Conservation (phyloP, 2,797 vertebrate species). For the Syngnathus rostellatus region DNA sequence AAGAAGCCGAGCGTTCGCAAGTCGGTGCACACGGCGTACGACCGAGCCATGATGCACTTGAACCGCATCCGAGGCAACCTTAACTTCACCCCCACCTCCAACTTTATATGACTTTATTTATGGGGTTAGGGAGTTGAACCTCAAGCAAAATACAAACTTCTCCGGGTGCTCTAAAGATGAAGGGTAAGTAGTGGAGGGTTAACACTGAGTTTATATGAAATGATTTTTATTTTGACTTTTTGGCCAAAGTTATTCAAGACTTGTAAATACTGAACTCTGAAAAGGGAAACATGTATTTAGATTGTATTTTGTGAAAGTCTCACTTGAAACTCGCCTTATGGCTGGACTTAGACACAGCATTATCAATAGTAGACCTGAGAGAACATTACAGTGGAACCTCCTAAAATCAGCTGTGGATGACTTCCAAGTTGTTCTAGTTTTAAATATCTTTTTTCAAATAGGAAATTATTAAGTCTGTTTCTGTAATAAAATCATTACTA, state of each 20-base stretch:
- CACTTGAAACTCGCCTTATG: slow-evolving; percentile 28
- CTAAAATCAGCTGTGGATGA: neutral
- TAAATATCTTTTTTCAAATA: neutral
- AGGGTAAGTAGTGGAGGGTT: slow-evolving; percentile 29
- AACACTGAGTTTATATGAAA: slow-evolving; percentile 43
- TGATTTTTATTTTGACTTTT: slow-evolving; percentile 44
- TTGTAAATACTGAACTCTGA: slow-evolving; percentile 54
- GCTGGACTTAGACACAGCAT: slow-evolving; percentile 32
- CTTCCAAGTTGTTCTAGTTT: neutral
- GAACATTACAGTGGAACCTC: neutral
- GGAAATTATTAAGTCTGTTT: neutral
- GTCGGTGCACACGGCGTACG: slow-evolving; percentile 92
- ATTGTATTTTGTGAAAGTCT: slow-evolving; percentile 57
- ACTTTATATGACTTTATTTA: slow-evolving; percentile 74
- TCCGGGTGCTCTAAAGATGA: neutral
- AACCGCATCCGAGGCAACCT: slow-evolving; percentile 84
- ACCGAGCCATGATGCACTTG: slow-evolving; percentile 90
- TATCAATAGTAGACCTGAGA: neutral
- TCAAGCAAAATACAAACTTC: neutral
- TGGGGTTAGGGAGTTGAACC: neutral
- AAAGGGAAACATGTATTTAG: slow-evolving; percentile 53
- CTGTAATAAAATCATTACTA: neutral
- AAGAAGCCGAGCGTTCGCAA: slow-evolving; percentile 96
- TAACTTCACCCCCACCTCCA: slow-evolving; percentile 76
- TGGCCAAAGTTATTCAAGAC: slow-evolving; percentile 54